These are phyloP conservation scores for Hypselothyrea guttata DNA, from an alignment of 2,888 invertebrate genomes.

Conservation along the genomic window DNA sequence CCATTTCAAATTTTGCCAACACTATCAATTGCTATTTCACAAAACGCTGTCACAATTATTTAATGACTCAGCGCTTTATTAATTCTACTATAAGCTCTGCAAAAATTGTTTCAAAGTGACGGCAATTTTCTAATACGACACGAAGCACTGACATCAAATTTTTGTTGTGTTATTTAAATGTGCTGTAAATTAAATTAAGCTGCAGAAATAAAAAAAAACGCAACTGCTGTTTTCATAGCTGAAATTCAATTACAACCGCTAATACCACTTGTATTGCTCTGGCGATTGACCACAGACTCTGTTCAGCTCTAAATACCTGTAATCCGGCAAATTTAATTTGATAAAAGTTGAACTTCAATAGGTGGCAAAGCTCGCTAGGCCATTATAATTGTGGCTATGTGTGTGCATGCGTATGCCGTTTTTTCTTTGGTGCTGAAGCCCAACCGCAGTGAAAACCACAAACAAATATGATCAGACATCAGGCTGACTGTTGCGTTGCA, in stretches of 20 bases:
- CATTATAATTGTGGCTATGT: slow-evolving; percentile 67
- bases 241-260: slow-evolving; percentile 77
- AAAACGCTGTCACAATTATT: no score
- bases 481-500: slow-evolving; percentile 45
- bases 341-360: slow-evolving; percentile 74
- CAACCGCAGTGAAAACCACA: slow-evolving; percentile 65
- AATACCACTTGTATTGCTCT: slow-evolving; percentile 69
- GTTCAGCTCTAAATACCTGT: slow-evolving; percentile 77
- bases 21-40: no score
- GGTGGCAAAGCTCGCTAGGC: slow-evolving; percentile 57
- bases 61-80: no score
- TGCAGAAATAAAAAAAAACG: slow-evolving; percentile 19
- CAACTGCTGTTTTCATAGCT: slow-evolving; percentile 35
- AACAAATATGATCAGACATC: slow-evolving; percentile 75
- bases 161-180: slow-evolving; percentile 40
- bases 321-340: slow-evolving; percentile 76
- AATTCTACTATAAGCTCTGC: no score
- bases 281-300: slow-evolving; percentile 49
- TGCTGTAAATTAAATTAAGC: slow-evolving; percentile 62
- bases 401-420: slow-evolving; percentile 6
- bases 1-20: no score
- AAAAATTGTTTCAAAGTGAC: slow-evolving; percentile 11
- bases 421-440: slow-evolving; percentile 61
- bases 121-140: slow-evolving; percentile 19
- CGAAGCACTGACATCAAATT: not conserved